phyloP scores from a whole-genome alignment of 37 sponge, comb jelly and placozoan species.

The Spongilla lacustris region DNA sequence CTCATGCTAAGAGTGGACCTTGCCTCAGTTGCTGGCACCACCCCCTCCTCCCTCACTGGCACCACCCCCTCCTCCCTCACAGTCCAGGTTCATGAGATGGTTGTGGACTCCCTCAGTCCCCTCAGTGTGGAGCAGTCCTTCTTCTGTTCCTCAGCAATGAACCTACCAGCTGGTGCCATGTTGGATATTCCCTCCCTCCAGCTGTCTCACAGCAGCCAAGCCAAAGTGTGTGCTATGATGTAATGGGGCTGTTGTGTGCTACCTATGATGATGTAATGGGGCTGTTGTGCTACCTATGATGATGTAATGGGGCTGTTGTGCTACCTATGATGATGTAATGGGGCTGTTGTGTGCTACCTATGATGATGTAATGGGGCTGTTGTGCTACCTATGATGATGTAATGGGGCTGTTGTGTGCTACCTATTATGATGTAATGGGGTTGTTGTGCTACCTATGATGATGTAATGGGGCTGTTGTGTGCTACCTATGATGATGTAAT shows the following conservation, averaged over 20 bases:
- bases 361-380: too few relatives aligned
- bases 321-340: too few relatives aligned
- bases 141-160: conserved; percentile 36
- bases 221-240: conserved; percentile 16
- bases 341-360: too few relatives aligned
- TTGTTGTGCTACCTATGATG: too few relatives aligned
- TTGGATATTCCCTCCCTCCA: conserved; percentile 7
- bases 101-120: conserved; percentile 31
- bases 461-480: too few relatives aligned
- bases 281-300: too few relatives aligned
- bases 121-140: not conserved
- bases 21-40: conserved; percentile 22
- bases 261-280: not conserved
- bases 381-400: too few relatives aligned
- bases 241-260: too few relatives aligned
- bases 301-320: too few relatives aligned
- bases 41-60: not conserved
- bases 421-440: too few relatives aligned
- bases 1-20: conserved; percentile 51
- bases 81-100: conserved; percentile 42
- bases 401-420: too few relatives aligned
- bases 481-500: too few relatives aligned
- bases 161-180: conserved; percentile 45
- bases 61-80: conserved; percentile 6
- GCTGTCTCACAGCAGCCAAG: conserved; percentile 18